phyloP scores from a whole-genome alignment of 2,888 invertebrate genomes.

The Cistogaster globosa region DNA sequence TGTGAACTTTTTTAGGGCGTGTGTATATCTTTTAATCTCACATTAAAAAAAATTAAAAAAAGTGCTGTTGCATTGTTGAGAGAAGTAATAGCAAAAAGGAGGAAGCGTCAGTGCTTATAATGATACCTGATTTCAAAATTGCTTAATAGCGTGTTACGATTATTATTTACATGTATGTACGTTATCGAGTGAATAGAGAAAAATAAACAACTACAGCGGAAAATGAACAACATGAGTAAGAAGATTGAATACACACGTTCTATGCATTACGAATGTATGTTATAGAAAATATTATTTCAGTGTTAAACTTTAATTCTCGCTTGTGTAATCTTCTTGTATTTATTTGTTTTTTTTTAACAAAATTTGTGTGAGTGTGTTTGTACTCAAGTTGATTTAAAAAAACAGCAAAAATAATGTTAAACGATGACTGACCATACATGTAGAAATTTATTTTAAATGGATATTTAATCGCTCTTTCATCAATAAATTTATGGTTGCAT shows the following conservation, averaged over 20 bases:
- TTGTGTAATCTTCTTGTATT: neutral
- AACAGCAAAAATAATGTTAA: neutral
- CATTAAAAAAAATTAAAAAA: conserved; percentile 14
- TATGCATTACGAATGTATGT: neutral
- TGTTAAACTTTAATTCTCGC: neutral
- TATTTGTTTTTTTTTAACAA: neutral
- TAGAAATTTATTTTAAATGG: conserved; percentile 47
- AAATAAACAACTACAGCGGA: neutral
- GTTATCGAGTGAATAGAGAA: neutral
- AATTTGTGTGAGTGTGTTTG: conserved; percentile 14
- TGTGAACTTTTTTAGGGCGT: neutral
- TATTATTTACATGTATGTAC: conserved; percentile 33
- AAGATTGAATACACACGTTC: neutral
- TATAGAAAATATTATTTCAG: neutral
- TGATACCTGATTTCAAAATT: conserved; percentile 58
- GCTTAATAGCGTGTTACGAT: conserved; percentile 54
- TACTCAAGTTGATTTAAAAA: conserved; percentile 20
- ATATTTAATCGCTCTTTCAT: conserved; percentile 63
- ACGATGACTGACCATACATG: neutral
- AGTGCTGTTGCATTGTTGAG: conserved; percentile 15
- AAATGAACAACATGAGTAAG: neutral
- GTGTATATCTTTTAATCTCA: neutral
- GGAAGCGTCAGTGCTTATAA: conserved; percentile 59
- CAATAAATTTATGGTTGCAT: conserved; percentile 60
- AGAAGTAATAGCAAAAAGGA: conserved; percentile 37